Evolutionary conservation across 1,140 invertebrate species (phyloP), one percentile per base, ranked within the genome.

Genomic region (Lepidurus packardi): DNA sequence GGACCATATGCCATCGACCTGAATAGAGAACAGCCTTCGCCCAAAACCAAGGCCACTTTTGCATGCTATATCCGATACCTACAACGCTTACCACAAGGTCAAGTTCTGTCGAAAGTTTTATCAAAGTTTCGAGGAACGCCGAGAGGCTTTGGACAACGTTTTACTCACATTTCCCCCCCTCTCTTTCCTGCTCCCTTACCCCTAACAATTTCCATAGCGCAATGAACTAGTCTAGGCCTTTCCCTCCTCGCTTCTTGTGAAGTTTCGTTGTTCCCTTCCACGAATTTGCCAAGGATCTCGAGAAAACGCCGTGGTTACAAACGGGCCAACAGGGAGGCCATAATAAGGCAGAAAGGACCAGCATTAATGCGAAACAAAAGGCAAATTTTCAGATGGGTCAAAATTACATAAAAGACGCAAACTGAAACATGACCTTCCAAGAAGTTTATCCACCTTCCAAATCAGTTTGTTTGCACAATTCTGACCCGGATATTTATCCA

Each of bases 381-480:
- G 34, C 34, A 4, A 34, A 34, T 34, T 13, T 65, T 47, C 53
- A 7, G 21, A 65, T 16, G 53, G n/a, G 53, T 21, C 16, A 65
- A 65, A 65, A n/a, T 65, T n/a, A 65, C 16, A 65, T 65, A 13
- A 13, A 65, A 65, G 10, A 11, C 16, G n/a, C 16, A 65, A 65
- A 65, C n/a, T 9, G 53, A 65, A 65, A 7, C 16, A 9, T 65
- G 53, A 65, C 53, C 53, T 65, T 65, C 53, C 53, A 65, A 21
- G 53, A 16, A 65, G 53, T n/a, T 65, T 65, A 65, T 65, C 0
- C 53, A 13, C 16, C 53, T 21, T 21, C 53, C 16, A 65, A 65
- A 65, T 65, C 53, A n/a, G 53, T 65, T 65, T 65, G 53, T 65
- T 65, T 65, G 53, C 53, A 65, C 8, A 65, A 65, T n/a, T 65